Base-by-base conservation (phyloP, 2,797 vertebrate species). In the Gadopsis bispinosus region DNA sequence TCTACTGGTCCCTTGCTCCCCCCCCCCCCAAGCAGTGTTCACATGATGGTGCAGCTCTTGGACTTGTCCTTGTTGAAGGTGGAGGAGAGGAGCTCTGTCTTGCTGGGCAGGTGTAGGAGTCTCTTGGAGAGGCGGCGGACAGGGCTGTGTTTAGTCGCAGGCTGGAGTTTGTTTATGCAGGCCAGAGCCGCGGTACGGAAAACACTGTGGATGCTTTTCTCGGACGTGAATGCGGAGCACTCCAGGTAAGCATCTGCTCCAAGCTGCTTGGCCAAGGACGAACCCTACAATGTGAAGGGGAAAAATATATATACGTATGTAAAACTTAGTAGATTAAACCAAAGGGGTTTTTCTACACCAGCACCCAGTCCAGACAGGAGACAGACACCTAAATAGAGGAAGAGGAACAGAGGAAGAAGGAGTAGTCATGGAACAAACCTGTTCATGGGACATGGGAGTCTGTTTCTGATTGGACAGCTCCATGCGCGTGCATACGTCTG, bases 391-490 rank as follows among this genome's bases (percentile, higher is more conserved):
- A 33, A 62, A 74, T 0, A 63, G 19, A 53, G 9, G 45, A 43
- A 63, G 19, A 53, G 9, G 45, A 43, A 72, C 4, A 43, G 26
- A 29, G 31, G 63, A 51, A 33, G 16, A 73, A 67, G 69, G 19
- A 67, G 12, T 2, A 13, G 2, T 45, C 7, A 53, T 19, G 4
- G n/a, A 64, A 81, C 90, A n/a, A 45, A 97, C 98, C 97, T 99
- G 98, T 83, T 99, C 97, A 0, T 97, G 95, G 69, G 98, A 97
- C 82, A 99, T 90, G 12, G 98, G 97, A 0, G 94, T 93, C 89
- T 97, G 97, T 89, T 97, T 98, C 94, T 97, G 97, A 92, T 97
- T 96, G 67, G 97, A 97, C 83, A 98, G 95, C 91, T 99, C 97
- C 94, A 97, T 96, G 53, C 97, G 94, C 0, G 97, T 98, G 92